These are phyloP conservation scores for Triplophysa tibetana DNA, from an alignment of 2,113 vertebrate genomes.

Conservation along the genomic window DNA sequence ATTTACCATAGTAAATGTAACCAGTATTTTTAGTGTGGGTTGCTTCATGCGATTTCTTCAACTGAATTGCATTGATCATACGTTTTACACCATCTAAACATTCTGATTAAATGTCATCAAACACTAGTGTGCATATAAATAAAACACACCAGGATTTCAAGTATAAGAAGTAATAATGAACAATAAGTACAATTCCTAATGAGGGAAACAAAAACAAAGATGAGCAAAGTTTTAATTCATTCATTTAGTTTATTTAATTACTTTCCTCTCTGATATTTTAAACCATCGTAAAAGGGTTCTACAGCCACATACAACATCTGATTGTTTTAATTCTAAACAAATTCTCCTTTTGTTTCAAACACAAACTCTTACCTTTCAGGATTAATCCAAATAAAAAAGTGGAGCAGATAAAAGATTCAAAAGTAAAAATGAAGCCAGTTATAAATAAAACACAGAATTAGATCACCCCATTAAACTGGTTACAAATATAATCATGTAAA, in stretches of 20 bases:
- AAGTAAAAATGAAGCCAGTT: not conserved
- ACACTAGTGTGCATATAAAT: too few relatives aligned
- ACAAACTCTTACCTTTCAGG: not conserved
- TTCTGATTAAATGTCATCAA: too few relatives aligned
- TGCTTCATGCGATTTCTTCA: too few relatives aligned
- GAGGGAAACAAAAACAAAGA: not conserved
- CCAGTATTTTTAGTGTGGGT: too few relatives aligned
- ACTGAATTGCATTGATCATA: too few relatives aligned
- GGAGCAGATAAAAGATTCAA: not conserved
- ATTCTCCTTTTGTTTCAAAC: slow-evolving; percentile 29
- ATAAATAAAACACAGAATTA: slow-evolving; percentile 6
- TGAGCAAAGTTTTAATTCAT: slow-evolving; percentile 51
- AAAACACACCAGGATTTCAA: not conserved
- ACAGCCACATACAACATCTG: slow-evolving; percentile 71
- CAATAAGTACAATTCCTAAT: not conserved
- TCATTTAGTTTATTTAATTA: slow-evolving; percentile 78
- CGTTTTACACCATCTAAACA: too few relatives aligned
- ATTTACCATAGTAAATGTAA: too few relatives aligned
- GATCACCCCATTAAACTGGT: slow-evolving; percentile 16
- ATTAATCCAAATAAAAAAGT: not conserved
- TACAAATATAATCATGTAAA: not conserved
- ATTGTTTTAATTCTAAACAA: slow-evolving; percentile 58
- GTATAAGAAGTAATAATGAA: not conserved
- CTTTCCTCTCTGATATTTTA: slow-evolving; percentile 64
- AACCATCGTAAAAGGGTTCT: slow-evolving; percentile 70